phyloP scores from a whole-genome alignment of 2,797 vertebrate genomes.

The Cirrhinus molitorella region DNA sequence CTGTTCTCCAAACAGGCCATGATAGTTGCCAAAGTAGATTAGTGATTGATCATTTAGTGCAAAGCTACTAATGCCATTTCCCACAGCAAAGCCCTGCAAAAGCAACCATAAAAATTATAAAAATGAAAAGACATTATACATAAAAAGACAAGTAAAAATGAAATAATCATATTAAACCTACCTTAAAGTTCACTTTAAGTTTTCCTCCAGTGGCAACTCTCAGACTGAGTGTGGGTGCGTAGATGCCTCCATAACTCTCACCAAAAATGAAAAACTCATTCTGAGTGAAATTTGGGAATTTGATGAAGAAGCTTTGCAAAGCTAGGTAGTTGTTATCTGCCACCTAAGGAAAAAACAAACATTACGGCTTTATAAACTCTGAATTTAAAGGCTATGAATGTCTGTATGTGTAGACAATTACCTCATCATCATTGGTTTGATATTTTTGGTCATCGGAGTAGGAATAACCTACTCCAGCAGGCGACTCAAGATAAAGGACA shows the following conservation, averaged over 20 bases:
- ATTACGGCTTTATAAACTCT: not conserved
- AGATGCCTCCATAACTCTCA: conserved; percentile 83
- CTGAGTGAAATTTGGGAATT: conserved; percentile 78
- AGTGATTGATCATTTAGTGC: conserved; percentile 77
- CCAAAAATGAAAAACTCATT: conserved; percentile 83
- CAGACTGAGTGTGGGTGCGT: conserved; percentile 78
- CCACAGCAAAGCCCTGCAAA: conserved; percentile 80
- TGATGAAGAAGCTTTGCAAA: conserved; percentile 79
- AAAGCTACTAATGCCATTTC: conserved; percentile 80
- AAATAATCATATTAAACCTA: conserved; percentile 51
- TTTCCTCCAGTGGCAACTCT: conserved; percentile 68
- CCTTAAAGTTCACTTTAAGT: conserved; percentile 79
- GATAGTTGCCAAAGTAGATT: conserved; percentile 82
- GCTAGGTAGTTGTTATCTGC: conserved; percentile 81
- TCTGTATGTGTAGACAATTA: conserved; percentile 39
- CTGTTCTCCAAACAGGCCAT: conserved; percentile 83
- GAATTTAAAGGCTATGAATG: not conserved
- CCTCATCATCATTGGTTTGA: conserved; percentile 77
- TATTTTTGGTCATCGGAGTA: conserved; percentile 78
- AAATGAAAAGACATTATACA: not conserved
- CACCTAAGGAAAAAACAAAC: conserved; percentile 69
- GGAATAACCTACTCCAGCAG: conserved; percentile 83
- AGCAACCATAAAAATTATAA: not conserved
- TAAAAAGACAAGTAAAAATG: not conserved
- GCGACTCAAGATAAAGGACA: conserved; percentile 81